phyloP scores from a whole-genome alignment of 2,113 vertebrate species.

The Silurus glanis region DNA sequence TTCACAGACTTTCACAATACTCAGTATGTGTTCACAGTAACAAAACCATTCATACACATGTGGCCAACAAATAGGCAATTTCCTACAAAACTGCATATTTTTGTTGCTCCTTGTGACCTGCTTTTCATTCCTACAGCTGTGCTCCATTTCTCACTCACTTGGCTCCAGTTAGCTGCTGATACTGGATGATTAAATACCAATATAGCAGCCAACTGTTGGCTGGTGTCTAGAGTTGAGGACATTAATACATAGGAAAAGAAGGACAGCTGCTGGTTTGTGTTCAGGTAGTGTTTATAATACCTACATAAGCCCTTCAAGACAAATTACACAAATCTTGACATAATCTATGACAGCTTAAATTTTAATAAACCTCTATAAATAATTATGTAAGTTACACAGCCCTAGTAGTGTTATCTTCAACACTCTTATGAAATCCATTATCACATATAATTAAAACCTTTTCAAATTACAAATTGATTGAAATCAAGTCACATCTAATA shows the following conservation, averaged over 20 bases:
- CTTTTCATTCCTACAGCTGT: conserved; percentile 29
- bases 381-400: not conserved
- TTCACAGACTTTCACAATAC: not conserved
- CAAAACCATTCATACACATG: not conserved
- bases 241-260: not conserved
- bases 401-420: not conserved
- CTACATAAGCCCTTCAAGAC: not conserved
- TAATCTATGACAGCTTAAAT: not conserved
- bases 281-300: not conserved
- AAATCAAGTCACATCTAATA: not conserved
- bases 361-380: not conserved
- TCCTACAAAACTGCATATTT: conserved; percentile 1
- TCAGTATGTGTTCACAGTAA: conserved; percentile 6
- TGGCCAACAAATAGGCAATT: not conserved
- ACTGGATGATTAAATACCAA: conserved; percentile 29
- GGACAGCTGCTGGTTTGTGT: not conserved
- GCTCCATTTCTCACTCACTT: conserved; percentile 11
- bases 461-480: not conserved
- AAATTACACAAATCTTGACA: not conserved
- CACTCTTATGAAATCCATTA: conserved; percentile 12
- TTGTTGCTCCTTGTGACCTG: conserved; percentile 3
- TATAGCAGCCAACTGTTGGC: not conserved
- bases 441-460: not conserved
- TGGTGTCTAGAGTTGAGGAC: not conserved
- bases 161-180: conserved; percentile 24